Conservation (phyloP, 2,888 invertebrate species). For the Polietes domitor region DNA sequence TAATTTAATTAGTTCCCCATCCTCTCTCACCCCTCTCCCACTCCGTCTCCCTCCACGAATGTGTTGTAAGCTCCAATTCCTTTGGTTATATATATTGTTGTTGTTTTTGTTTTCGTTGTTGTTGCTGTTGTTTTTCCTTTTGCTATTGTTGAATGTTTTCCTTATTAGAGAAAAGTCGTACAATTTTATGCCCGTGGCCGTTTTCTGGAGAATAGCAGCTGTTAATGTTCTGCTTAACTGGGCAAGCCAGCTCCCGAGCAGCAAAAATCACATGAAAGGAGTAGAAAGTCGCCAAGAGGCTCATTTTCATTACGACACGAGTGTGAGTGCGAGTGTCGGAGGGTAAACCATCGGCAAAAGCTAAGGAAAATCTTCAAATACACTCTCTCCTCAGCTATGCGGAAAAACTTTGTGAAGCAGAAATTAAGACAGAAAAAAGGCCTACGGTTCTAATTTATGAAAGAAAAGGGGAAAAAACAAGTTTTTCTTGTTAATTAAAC, state of each 20-base stretch:
- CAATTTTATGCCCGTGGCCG: slow-evolving; percentile 22
- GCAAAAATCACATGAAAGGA: slow-evolving; percentile 31
- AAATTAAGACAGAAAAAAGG: slow-evolving; percentile 13
- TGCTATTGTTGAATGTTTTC: slow-evolving; percentile 14
- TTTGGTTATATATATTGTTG: background rate
- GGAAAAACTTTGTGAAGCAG: background rate
- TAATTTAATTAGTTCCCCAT: slow-evolving; percentile 60
- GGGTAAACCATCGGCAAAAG: background rate
- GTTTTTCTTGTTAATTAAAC: slow-evolving; percentile 21
- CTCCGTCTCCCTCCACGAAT: background rate
- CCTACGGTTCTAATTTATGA: slow-evolving; percentile 10
- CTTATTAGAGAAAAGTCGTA: slow-evolving; percentile 36
- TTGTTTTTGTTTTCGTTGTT: background rate
- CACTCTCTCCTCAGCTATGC: background rate
- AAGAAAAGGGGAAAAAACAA: background rate
- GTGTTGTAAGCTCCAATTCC: background rate
- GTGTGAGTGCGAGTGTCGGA: slow-evolving; percentile 16
- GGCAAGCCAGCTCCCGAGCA: background rate
- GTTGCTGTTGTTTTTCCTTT: background rate
- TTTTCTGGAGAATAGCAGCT: slow-evolving; percentile 23
- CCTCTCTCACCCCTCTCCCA: slow-evolving; percentile 17
- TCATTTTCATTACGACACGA: slow-evolving; percentile 21
- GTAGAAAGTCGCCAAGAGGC: slow-evolving; percentile 54
- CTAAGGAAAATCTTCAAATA: slow-evolving; percentile 15
- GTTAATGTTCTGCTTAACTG: slow-evolving; percentile 29